phyloP scores from a whole-genome alignment of 2,113 vertebrate genomes.

The Saguinus imperator region DNA sequence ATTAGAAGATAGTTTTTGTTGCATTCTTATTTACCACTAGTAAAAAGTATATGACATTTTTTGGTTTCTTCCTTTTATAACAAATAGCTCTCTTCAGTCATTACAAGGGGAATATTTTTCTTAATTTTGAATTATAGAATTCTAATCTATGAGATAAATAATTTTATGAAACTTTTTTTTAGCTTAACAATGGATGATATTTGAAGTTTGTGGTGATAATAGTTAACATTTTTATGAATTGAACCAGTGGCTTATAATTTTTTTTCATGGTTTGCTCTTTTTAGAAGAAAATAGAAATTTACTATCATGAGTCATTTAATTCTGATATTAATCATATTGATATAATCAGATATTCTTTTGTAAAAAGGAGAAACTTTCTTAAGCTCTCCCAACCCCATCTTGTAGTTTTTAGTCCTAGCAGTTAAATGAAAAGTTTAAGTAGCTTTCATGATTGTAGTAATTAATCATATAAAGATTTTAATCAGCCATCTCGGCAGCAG shows the following conservation, averaged over 20 bases:
- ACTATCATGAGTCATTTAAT: conserved; percentile 1
- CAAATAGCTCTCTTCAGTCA: not conserved
- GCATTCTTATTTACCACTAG: not conserved
- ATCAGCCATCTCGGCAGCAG: not conserved
- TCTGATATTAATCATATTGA: conserved; percentile 21
- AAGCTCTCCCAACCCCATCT: not conserved
- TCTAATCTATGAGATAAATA: not conserved
- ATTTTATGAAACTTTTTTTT: conserved; percentile 27
- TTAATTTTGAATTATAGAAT: conserved; percentile 45
- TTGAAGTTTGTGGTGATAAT: conserved; percentile 15
- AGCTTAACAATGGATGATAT: conserved; percentile 29
- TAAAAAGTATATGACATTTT: conserved; percentile 20
- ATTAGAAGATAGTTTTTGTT: not conserved
- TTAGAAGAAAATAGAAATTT: conserved; percentile 36
- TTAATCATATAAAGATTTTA: not conserved
- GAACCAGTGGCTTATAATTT: not conserved
- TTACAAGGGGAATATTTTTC: not conserved
- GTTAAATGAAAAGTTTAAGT: not conserved
- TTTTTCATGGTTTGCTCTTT: conserved; percentile 29
- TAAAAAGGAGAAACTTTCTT: conserved; percentile 22
- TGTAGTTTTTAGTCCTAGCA: not conserved
- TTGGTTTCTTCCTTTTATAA: conserved; percentile 49
- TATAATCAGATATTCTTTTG: conserved; percentile 19
- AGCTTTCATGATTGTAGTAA: not conserved
- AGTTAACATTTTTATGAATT: conserved; percentile 31